Percentiles rank a stretch among this genome's conserved stretches.
Conservation (phyloP, 1,140 invertebrate genomes). For the Theocolax elegans region DNA sequence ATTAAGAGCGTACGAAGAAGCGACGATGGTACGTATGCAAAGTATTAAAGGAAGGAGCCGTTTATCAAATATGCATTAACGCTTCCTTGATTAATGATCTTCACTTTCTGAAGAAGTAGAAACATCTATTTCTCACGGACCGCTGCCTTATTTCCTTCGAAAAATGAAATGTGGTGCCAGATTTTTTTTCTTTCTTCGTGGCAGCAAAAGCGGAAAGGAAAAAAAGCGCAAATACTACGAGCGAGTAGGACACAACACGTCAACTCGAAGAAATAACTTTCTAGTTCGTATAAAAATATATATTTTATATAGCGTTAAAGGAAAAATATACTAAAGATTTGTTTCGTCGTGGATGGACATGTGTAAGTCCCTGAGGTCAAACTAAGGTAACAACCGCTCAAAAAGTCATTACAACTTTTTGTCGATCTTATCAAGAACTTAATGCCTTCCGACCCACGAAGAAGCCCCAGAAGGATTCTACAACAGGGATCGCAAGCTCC, state of each 20-base stretch:
- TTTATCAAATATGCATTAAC: slow-evolving; percentile 57
- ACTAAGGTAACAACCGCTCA: slow-evolving; percentile 49
- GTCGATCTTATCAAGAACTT: slow-evolving; percentile 64
- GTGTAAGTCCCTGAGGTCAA: slow-evolving; percentile 5
- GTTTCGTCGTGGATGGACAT: slow-evolving; percentile 7
- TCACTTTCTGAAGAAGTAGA: slow-evolving; percentile 25
- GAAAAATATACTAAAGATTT: not conserved
- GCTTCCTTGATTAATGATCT: slow-evolving; percentile 47
- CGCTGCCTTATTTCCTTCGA: slow-evolving; percentile 41
- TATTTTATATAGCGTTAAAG: too few species aligned
- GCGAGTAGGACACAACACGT: too few species aligned
- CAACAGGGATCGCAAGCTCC: slow-evolving; percentile 46
- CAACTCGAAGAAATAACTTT: too few species aligned
- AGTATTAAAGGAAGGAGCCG: slow-evolving; percentile 47
- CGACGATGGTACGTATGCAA: slow-evolving; percentile 33
- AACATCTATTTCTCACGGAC: slow-evolving; percentile 44
- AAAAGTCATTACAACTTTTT: slow-evolving; percentile 67
- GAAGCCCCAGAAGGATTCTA: slow-evolving; percentile 56
- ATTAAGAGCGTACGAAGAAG: not conserved
- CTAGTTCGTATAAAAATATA: too few species aligned
- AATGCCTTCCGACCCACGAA: slow-evolving; percentile 63
- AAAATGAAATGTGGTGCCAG: slow-evolving; percentile 35
- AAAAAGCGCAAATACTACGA: too few species aligned
- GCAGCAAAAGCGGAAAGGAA: not conserved
- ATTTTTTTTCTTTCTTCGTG: slow-evolving; percentile 23